Conservation (phyloP, 2,888 invertebrate species). For the Biston stratarius region DNA sequence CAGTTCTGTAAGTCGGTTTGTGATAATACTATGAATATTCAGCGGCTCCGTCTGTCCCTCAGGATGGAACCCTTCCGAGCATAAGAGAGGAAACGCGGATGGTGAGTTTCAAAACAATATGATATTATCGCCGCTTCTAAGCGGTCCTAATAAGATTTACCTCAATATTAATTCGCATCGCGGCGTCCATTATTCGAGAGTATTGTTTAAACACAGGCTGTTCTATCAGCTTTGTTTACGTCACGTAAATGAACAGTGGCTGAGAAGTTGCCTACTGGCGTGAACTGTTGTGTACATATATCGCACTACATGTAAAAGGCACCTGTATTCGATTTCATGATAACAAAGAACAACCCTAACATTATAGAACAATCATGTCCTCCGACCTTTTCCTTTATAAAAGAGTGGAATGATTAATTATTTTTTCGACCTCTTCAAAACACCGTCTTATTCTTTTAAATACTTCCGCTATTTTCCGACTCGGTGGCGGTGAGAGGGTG, state of each 20-base stretch:
- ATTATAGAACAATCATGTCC: constrained; percentile 80
- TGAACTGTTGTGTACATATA: constrained; percentile 19
- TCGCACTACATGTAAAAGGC: constrained; percentile 39
- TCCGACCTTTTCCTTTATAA: constrained; percentile 81
- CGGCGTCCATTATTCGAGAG: constrained; percentile 81
- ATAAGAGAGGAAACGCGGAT: constrained; percentile 82
- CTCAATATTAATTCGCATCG: constrained; percentile 85
- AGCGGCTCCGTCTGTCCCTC: constrained; percentile 73
- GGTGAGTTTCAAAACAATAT: constrained; percentile 84
- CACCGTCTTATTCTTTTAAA: constrained; percentile 83
- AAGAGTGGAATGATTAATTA: constrained; percentile 84
- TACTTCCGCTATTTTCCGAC: constrained; percentile 85
- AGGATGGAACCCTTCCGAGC: constrained; percentile 82
- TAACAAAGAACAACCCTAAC: constrained; percentile 76
- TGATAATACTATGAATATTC: constrained; percentile 84
- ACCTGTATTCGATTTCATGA: constrained; percentile 58
- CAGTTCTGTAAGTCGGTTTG: constrained; percentile 79
- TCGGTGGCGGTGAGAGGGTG: constrained; percentile 80
- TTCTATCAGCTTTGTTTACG: constrained; percentile 63
- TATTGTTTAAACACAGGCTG: constrained; percentile 77
- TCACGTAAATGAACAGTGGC: constrained; percentile 56
- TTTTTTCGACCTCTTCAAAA: constrained; percentile 84
- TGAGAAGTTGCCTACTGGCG: constrained; percentile 48
- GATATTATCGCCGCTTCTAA: constrained; percentile 85
- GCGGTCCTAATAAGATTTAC: constrained; percentile 85